These are phyloP conservation scores for Apotomis capreana DNA, from an alignment of 2,888 invertebrate genomes.

Conservation along the genomic window DNA sequence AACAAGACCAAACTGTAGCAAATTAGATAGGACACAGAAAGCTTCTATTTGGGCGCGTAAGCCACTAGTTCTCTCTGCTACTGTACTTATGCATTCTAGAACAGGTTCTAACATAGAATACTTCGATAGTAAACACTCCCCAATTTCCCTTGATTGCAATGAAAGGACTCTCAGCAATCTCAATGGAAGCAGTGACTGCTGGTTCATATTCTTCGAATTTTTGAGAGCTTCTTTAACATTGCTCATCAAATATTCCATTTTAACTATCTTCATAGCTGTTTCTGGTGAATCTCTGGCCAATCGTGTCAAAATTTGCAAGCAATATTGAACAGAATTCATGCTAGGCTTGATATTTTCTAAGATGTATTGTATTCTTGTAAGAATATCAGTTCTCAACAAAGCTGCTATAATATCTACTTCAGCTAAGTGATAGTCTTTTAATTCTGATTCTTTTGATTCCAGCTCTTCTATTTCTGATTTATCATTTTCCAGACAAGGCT, in stretches of 20 bases:
- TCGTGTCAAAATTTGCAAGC: conserved; percentile 90
- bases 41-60: conserved; percentile 86
- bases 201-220: conserved; percentile 66
- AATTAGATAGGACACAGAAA: conserved; percentile 82
- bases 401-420: conserved; percentile 92
- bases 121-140: conserved; percentile 78
- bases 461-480: conserved; percentile 81
- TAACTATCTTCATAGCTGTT: conserved; percentile 85
- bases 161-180: conserved; percentile 89
- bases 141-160: conserved; percentile 83
- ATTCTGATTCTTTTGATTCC: conserved; percentile 82
- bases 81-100: conserved; percentile 81
- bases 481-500: conserved; percentile 84
- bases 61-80: conserved; percentile 77
- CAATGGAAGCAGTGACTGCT: conserved; percentile 86
- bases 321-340: conserved; percentile 88
- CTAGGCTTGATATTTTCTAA: conserved; percentile 87
- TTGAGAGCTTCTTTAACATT: conserved; percentile 84
- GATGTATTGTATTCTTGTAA: conserved; percentile 90
- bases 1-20: conserved; percentile 80
- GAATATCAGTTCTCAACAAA: conserved; percentile 88
- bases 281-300: conserved; percentile 90
- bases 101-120: conserved; percentile 82
- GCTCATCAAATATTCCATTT: conserved; percentile 86
- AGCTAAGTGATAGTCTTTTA: conserved; percentile 94